Percentiles rank a stretch among this genome's conserved stretches.
phyloP scores from a whole-genome alignment of 92 coral and sea anemone species.

The Epizoanthus ramosus region DNA sequence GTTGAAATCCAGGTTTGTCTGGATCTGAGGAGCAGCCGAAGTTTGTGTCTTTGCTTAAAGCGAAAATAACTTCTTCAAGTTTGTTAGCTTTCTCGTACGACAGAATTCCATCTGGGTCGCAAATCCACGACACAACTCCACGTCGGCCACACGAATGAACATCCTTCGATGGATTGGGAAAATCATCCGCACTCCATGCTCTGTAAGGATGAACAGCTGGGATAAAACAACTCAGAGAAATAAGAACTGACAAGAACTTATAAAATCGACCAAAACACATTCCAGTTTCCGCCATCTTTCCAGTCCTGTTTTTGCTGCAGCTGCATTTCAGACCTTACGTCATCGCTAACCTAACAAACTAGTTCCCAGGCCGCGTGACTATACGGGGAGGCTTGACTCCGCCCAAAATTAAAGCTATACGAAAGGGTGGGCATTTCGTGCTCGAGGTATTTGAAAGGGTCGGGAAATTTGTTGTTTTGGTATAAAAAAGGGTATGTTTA shows the following conservation, averaged over 20 bases:
- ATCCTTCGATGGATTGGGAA: slow-evolving; percentile 80
- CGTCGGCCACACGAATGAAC: slow-evolving; percentile 71
- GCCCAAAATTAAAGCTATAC: no score
- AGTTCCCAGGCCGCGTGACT: no score
- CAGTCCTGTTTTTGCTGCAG: not conserved
- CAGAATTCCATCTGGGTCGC: slow-evolving; percentile 74
- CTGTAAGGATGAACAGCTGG: slow-evolving; percentile 6
- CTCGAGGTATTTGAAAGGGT: no score
- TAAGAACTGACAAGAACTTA: not conserved
- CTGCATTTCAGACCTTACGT: not conserved
- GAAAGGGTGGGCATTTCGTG: no score
- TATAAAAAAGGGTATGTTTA: no score
- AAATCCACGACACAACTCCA: slow-evolving; percentile 83
- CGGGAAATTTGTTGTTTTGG: no score
- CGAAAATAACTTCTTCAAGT: slow-evolving; percentile 65
- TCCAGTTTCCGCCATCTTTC: slow-evolving; percentile 7
- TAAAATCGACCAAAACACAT: not conserved
- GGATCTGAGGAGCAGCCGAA: slow-evolving; percentile 66
- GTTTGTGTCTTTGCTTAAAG: slow-evolving; percentile 61
- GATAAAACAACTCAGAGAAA: not conserved
- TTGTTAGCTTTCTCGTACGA: slow-evolving; percentile 71
- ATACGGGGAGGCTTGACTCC: no score
- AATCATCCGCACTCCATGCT: slow-evolving; percentile 69
- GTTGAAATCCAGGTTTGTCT: slow-evolving; percentile 70
- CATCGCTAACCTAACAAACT: not conserved